A percentile compares a stretch with the other conserved stretches of the same genome.
Evolutionary conservation across 2,888 invertebrate species (phyloP).

Genomic region (Thera britannica): DNA sequence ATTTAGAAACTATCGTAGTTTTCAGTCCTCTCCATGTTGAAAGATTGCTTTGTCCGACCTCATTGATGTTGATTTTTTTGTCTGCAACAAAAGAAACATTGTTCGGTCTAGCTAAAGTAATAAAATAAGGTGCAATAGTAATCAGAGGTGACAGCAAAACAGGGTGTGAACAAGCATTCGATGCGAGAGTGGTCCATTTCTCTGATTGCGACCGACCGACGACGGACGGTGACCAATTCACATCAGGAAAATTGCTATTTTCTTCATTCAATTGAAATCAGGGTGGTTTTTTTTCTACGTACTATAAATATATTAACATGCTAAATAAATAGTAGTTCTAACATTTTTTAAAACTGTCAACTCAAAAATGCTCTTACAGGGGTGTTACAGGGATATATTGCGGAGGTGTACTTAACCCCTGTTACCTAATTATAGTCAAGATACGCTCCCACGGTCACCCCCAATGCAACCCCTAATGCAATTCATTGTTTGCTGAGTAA

Average conservation of each 20-base stretch:
- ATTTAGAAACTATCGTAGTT: slow-evolving; percentile 44
- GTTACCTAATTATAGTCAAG: slow-evolving; percentile 70
- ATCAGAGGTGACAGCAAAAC: slow-evolving; percentile 44
- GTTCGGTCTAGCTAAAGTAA: slow-evolving; percentile 41
- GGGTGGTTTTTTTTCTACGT: neutral
- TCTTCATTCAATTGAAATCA: slow-evolving; percentile 7
- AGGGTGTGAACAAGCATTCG: slow-evolving; percentile 48
- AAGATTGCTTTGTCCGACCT: slow-evolving; percentile 33
- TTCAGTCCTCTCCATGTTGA: slow-evolving; percentile 41
- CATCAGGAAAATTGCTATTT: slow-evolving; percentile 25
- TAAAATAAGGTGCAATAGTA: slow-evolving; percentile 49
- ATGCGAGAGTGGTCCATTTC: slow-evolving; percentile 67
- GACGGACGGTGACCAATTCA: slow-evolving; percentile 41
- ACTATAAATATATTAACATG: too few species aligned
- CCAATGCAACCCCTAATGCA: slow-evolving; percentile 44
- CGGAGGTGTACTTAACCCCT: slow-evolving; percentile 50
- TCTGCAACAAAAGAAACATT: slow-evolving; percentile 55
- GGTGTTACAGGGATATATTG: slow-evolving; percentile 48
- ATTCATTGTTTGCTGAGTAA: slow-evolving; percentile 59
- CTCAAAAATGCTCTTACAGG: slow-evolving; percentile 41
- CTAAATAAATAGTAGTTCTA: too few species aligned
- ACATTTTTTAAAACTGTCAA: slow-evolving; percentile 30
- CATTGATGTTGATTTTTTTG: slow-evolving; percentile 41
- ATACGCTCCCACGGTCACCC: slow-evolving; percentile 66
- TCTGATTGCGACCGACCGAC: slow-evolving; percentile 66